These are phyloP conservation scores for Phania funesta DNA, from an alignment of 2,888 invertebrate species.

Conservation along the genomic window DNA sequence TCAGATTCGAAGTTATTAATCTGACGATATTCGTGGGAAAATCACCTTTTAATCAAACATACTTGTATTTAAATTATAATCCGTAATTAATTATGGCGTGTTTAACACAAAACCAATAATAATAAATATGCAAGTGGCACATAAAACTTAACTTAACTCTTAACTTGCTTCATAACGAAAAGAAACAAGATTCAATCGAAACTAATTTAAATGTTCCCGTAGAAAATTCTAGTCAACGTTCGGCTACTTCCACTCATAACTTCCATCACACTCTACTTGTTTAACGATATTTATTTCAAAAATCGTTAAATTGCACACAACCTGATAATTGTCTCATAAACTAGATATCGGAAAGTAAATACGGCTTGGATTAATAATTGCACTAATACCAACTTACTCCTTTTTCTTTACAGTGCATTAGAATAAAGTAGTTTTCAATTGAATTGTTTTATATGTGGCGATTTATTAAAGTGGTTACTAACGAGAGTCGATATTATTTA, in stretches of 20 bases:
- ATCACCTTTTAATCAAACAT: slow-evolving; percentile 58
- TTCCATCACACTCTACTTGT: slow-evolving; percentile 29
- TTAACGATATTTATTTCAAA: slow-evolving; percentile 13
- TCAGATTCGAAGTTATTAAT: background rate
- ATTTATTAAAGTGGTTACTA: background rate
- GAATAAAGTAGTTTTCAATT: background rate
- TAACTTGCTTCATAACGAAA: background rate
- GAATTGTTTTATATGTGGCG: background rate
- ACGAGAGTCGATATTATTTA: slow-evolving; percentile 20
- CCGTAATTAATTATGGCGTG: slow-evolving; percentile 61
- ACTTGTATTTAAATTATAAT: slow-evolving; percentile 37
- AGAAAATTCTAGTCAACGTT: slow-evolving; percentile 1
- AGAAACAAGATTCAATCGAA: background rate
- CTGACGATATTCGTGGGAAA: slow-evolving; percentile 61
- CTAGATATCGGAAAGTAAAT: slow-evolving; percentile 11
- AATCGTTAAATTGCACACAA: slow-evolving; percentile 21
- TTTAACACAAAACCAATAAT: slow-evolving; percentile 22
- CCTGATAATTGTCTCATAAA: slow-evolving; percentile 40
- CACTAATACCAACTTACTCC: background rate
- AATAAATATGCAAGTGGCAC: slow-evolving; percentile 30
- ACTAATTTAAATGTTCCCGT: slow-evolving; percentile 46
- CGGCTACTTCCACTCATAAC: background rate
- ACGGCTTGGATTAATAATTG: slow-evolving; percentile 8
- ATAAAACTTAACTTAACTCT: slow-evolving; percentile 5
- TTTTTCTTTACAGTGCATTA: background rate